These are phyloP conservation scores for Takifugu bimaculatus DNA, from an alignment of 2,113 vertebrate genomes.

Conservation along the genomic window DNA sequence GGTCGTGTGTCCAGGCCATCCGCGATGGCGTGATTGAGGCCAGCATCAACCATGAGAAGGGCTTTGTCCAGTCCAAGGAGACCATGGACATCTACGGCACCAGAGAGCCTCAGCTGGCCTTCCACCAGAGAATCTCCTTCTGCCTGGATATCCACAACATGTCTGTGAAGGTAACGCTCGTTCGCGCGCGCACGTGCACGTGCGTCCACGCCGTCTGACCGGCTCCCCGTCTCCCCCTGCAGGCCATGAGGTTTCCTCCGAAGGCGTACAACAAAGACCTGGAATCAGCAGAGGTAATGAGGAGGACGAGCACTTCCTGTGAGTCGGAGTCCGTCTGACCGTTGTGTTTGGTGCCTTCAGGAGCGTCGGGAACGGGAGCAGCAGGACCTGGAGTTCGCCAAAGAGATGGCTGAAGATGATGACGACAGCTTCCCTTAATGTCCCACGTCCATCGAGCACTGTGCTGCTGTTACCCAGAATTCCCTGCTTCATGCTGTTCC, in stretches of 20 bases:
- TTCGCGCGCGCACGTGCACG: conserved; percentile 2
- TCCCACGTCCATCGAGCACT: neutral
- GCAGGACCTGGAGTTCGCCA: conserved; percentile 97
- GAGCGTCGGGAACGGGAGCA: conserved; percentile 95
- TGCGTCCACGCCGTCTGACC: neutral
- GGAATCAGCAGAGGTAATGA: conserved; percentile 93
- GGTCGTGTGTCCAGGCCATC: conserved; percentile 80
- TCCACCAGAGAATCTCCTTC: conserved; percentile 98
- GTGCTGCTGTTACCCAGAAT: conserved; percentile 35
- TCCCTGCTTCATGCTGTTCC: conserved; percentile 6
- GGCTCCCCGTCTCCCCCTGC: conserved; percentile 13
- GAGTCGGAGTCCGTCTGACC: neutral
- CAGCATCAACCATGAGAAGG: conserved; percentile 97
- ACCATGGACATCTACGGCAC: conserved; percentile 97
- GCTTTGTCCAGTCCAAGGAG: conserved; percentile 96
- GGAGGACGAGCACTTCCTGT: neutral
- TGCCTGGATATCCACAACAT: conserved; percentile 99
- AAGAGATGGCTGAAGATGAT: conserved; percentile 98
- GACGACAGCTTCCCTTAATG: conserved; percentile 93
- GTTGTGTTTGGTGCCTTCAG: conserved; percentile 61
- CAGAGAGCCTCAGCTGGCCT: conserved; percentile 93
- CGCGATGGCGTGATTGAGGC: conserved; percentile 96
- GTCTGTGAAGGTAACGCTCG: conserved; percentile 88
- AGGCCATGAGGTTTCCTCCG: conserved; percentile 98
- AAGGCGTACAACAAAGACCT: conserved; percentile 99